phyloP scores from a whole-genome alignment of 2,888 invertebrate species.

The Synanthedon formicaeformis region DNA sequence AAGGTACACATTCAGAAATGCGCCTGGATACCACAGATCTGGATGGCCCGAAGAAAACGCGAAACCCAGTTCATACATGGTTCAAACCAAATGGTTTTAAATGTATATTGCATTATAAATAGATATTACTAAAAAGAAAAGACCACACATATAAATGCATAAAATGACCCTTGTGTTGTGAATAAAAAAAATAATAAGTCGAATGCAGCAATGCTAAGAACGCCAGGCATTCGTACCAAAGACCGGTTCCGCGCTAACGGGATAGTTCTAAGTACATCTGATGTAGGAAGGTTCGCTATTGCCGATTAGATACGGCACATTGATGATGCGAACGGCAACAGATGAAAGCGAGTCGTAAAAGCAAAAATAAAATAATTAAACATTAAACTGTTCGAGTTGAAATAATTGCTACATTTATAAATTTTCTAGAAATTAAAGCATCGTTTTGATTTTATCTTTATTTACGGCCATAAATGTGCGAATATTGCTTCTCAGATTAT shows the following conservation, averaged over 20 bases:
- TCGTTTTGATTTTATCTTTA: no score
- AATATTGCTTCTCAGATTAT: no score
- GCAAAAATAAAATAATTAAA: background rate
- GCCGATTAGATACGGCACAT: conserved; percentile 24
- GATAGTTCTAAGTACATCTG: conserved; percentile 22
- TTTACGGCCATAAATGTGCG: no score
- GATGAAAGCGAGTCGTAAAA: background rate
- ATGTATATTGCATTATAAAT: no score
- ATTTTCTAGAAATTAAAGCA: no score
- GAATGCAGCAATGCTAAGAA: conserved; percentile 32
- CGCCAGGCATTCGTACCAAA: conserved; percentile 23
- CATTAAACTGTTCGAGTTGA: background rate
- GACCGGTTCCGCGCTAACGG: conserved; percentile 50
- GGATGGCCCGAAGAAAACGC: no score
- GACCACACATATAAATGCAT: no score
- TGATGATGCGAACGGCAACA: conserved; percentile 6
- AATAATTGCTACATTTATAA: background rate
- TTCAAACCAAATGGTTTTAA: no score
- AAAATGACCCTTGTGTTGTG: background rate
- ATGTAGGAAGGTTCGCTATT: conserved; percentile 19
- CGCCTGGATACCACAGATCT: no score
- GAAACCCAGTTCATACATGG: no score
- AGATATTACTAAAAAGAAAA: no score
- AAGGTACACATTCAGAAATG: no score
- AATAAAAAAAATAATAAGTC: conserved; percentile 3